phyloP scores from a whole-genome alignment of 2,113 vertebrate genomes.

The Paraplagusia blochii region DNA sequence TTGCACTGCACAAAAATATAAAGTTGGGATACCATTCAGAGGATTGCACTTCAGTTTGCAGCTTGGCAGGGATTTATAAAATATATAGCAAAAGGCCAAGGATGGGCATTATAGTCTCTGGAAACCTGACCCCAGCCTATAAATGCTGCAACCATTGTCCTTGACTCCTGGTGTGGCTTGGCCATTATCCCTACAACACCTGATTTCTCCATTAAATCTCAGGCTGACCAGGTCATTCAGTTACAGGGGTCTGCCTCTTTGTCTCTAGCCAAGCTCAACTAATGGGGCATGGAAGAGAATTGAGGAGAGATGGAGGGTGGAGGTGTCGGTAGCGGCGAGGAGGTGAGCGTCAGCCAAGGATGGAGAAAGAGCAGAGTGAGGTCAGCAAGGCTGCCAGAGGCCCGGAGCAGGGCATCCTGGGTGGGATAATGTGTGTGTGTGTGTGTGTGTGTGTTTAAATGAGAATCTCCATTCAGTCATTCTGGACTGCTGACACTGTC shows the following conservation, averaged over 20 bases:
- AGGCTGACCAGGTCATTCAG: constrained; percentile 96
- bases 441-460: constrained; percentile 38
- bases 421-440: constrained; percentile 33
- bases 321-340: constrained; percentile 54
- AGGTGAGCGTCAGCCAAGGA: constrained; percentile 56
- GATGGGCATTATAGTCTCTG: constrained; percentile 64
- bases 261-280: constrained; percentile 96
- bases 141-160: constrained; percentile 78
- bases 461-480: constrained; percentile 82
- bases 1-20: constrained; percentile 65
- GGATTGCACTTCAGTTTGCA: constrained; percentile 33
- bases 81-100: constrained; percentile 58
- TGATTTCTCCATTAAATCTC: constrained; percentile 94
- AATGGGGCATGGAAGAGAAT: constrained; percentile 82
- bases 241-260: constrained; percentile 90
- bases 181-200: constrained; percentile 86
- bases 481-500: constrained; percentile 90
- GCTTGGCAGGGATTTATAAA: constrained; percentile 66
- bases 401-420: constrained; percentile 45
- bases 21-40: constrained; percentile 45
- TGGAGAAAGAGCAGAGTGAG: constrained; percentile 47
- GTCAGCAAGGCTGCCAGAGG: constrained; percentile 57
- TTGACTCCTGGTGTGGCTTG: constrained; percentile 85
- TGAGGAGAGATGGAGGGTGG: constrained; percentile 67
- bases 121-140: constrained; percentile 70